Evolutionary conservation across 2,888 invertebrate species (phyloP), one percentile per base, ranked within the genome.

Genomic region (Gandaritis pyraliata): DNA sequence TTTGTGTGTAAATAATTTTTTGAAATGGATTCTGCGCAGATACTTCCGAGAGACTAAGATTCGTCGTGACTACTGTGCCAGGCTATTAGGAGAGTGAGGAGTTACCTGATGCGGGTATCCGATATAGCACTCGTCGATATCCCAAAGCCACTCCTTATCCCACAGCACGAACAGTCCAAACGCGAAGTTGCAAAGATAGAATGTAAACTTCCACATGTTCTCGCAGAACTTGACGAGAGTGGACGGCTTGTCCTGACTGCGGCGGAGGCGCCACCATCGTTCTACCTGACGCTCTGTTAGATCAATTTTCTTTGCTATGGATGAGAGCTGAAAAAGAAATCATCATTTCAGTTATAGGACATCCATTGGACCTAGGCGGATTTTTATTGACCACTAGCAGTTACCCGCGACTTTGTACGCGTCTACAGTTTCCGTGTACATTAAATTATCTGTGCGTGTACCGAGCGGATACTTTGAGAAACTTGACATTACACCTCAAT

Each of bases 61-160:
- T n/a, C n/a, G n/a, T n/a, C n/a, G n/a, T n/a, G n/a, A n/a, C n/a
- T n/a, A n/a, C n/a, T n/a, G 23, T 23, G 4, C 23, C 23, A 23
- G 23, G 23, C 23, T 23, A 23, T 23, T 23, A 23, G 23, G 4
- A 23, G 23, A 23, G 23, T 23, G 6, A 23, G 23, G 23, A 30
- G 6, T 6, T 15, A 96, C 96, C 94, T 96, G 96, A 88, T 95
- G 94, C 12, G 97, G 97, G 81, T 96, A 97, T 33, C 94, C 95
- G 56, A 94, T 83, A 94, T 98, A 99, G 82, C 98, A 98, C 80
- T 96, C 93, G 73, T 96, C 96, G 65, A 98, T 97, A 80, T 98
- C 95, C 97, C 98, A 98, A 72, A 98, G 93, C 98, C 98, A 99
- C 58, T 96, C 94, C 90, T 98, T 99, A 86, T 97, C 96, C 97